phyloP scores from a whole-genome alignment of 2,797 vertebrate genomes.

The Hemibagrus guttatus region DNA sequence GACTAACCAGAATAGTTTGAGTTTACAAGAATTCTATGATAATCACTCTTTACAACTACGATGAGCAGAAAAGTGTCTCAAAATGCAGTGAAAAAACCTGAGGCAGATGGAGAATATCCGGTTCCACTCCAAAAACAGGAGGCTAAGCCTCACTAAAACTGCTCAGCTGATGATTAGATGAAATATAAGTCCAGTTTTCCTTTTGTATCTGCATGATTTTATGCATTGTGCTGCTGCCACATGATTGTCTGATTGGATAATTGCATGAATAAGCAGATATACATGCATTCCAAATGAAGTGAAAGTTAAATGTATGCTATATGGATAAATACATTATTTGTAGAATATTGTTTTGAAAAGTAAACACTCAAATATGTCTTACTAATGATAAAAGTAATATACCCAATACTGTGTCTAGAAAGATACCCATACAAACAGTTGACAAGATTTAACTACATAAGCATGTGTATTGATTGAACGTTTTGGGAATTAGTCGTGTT shows the following conservation, averaged over 20 bases:
- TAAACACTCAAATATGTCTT: neutral
- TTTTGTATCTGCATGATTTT: neutral
- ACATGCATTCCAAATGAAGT: neutral
- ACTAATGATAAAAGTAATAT: neutral
- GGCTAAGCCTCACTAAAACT: neutral
- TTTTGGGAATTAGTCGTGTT: neutral
- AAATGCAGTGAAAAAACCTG: neutral
- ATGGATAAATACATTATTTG: neutral
- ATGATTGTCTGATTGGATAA: neutral
- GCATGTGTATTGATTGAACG: neutral
- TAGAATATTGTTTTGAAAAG: neutral
- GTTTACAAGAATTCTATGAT: neutral
- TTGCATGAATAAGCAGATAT: neutral
- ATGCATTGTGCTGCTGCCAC: neutral
- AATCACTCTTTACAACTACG: neutral
- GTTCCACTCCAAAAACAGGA: neutral
- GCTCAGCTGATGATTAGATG: neutral
- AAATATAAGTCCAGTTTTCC: neutral
- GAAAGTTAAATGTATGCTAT: neutral
- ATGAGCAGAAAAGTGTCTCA: neutral
- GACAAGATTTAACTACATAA: neutral
- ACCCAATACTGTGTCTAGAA: neutral
- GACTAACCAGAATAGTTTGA: neutral
- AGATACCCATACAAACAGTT: too few relatives aligned
- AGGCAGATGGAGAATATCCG: neutral